phyloP scores from a whole-genome alignment of 2,797 vertebrate genomes.

The Austrolebias charrua region DNA sequence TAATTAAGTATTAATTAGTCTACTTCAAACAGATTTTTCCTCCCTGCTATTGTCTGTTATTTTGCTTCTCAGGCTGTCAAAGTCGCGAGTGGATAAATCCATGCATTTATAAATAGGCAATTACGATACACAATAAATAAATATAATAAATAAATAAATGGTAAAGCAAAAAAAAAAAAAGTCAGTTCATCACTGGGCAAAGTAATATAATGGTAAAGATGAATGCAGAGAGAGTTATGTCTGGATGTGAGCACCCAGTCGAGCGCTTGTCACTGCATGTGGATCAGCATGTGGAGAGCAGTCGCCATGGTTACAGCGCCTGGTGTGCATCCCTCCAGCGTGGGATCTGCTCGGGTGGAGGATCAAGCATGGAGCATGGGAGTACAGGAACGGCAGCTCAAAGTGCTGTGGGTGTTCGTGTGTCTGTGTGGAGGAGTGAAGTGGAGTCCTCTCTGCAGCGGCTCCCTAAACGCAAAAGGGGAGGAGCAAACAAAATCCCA shows the following conservation, averaged over 20 bases:
- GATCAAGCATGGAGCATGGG: conserved; percentile 48
- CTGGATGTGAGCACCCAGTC: conserved; percentile 4
- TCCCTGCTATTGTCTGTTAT: conserved; percentile 69
- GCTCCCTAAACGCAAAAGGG: conserved; percentile 25
- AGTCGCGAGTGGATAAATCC: conserved; percentile 47
- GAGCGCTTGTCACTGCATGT: conserved; percentile 25
- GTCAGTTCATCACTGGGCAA: neutral
- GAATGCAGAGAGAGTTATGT: conserved; percentile 15
- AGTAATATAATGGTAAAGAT: neutral
- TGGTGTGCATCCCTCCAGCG: conserved; percentile 57
- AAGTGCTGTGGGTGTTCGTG: conserved; percentile 32
- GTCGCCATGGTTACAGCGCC: conserved; percentile 71
- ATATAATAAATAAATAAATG: conserved; percentile 10
- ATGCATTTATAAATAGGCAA: conserved; percentile 64
- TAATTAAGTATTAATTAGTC: conserved; percentile 82
- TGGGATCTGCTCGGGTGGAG: conserved; percentile 50
- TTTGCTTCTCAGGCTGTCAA: conserved; percentile 62
- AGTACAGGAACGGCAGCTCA: conserved; percentile 42
- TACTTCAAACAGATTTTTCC: conserved; percentile 70
- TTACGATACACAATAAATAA: conserved; percentile 40
- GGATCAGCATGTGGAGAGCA: conserved; percentile 40
- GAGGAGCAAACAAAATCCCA: conserved; percentile 30
- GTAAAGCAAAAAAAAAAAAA: conserved; percentile 25
- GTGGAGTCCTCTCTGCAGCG: conserved; percentile 46
- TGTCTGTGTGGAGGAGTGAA: conserved; percentile 47